A percentile compares a stretch with the other conserved stretches of the same genome.
These are phyloP conservation scores for Denticeps clupeoides DNA, from an alignment of 2,797 vertebrate genomes.

Conservation along the genomic window DNA sequence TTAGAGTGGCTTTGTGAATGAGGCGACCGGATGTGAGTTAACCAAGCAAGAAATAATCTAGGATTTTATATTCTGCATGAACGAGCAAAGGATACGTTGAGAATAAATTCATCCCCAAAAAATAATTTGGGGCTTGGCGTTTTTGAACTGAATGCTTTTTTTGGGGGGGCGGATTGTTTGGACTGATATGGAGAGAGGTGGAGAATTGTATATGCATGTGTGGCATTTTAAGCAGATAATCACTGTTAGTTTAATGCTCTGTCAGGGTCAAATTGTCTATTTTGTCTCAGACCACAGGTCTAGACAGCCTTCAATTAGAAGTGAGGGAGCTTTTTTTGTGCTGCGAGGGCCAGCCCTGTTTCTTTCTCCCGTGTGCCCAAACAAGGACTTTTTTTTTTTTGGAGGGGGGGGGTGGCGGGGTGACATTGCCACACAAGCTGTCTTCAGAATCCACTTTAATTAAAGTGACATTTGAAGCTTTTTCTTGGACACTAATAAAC, in stretches of 20 bases:
- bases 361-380: slow-evolving; percentile 62
- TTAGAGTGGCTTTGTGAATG: slow-evolving; percentile 70
- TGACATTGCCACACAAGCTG: slow-evolving; percentile 76
- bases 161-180: slow-evolving; percentile 18
- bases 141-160: slow-evolving; percentile 45
- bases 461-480: slow-evolving; percentile 74
- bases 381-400: slow-evolving; percentile 56
- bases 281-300: slow-evolving; percentile 52
- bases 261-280: slow-evolving; percentile 55
- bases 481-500: slow-evolving; percentile 72
- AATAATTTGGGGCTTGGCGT: slow-evolving; percentile 46
- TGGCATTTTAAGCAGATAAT: slow-evolving; percentile 48
- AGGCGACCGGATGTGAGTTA: slow-evolving; percentile 64
- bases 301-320: slow-evolving; percentile 45
- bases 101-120: slow-evolving; percentile 62
- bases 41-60: slow-evolving; percentile 75
- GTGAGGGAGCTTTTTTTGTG: slow-evolving; percentile 26
- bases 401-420: slow-evolving; percentile 58
- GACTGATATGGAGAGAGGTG: slow-evolving; percentile 48
- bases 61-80: slow-evolving; percentile 71
- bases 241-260: slow-evolving; percentile 52
- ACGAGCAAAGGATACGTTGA: slow-evolving; percentile 59
- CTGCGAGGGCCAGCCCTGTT: slow-evolving; percentile 47
- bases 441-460: slow-evolving; percentile 75
- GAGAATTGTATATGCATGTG: slow-evolving; percentile 17